Evolutionary conservation across 2,888 invertebrate genomes (phyloP).

Genomic region (Melolontha melolontha): DNA sequence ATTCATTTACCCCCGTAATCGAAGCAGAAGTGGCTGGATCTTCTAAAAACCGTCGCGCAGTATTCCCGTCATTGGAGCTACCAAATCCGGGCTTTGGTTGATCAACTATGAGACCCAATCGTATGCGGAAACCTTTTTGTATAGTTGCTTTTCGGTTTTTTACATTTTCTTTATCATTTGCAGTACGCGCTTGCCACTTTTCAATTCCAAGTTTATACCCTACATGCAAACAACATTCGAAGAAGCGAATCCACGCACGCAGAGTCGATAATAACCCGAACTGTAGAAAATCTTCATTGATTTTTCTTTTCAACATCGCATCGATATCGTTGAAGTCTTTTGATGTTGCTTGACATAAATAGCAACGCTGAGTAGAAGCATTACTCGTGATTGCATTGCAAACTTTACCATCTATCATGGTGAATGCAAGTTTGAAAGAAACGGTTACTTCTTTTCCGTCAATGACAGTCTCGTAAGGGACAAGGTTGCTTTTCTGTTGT

Average conservation of each 20-base stretch:
- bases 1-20: conserved; percentile 54
- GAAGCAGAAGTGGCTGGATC: conserved; percentile 48
- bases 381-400: conserved; percentile 49
- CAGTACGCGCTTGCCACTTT: too few species aligned
- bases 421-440: conserved; percentile 49
- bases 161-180: too few species aligned
- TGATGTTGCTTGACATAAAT: conserved; percentile 47
- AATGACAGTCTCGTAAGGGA: conserved; percentile 38
- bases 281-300: conserved; percentile 42
- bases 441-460: conserved; percentile 44
- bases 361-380: conserved; percentile 47
- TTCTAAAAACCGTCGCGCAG: conserved; percentile 51
- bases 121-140: too few species aligned
- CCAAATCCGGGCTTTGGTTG: too few species aligned
- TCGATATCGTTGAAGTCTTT: conserved; percentile 50
- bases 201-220: too few species aligned
- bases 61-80: conserved; percentile 47
- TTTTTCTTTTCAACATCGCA: conserved; percentile 29
- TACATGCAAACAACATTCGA: conserved; percentile 51
- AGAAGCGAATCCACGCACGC: conserved; percentile 56
- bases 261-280: conserved; percentile 54
- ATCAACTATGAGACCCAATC: too few species aligned
- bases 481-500: conserved; percentile 33
- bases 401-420: conserved; percentile 55
- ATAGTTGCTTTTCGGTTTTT: too few species aligned